Evolutionary conservation across 1,140 invertebrate genomes (phyloP), one percentile per base, ranked within the genome.

Genomic region (Melitaea cinxia): DNA sequence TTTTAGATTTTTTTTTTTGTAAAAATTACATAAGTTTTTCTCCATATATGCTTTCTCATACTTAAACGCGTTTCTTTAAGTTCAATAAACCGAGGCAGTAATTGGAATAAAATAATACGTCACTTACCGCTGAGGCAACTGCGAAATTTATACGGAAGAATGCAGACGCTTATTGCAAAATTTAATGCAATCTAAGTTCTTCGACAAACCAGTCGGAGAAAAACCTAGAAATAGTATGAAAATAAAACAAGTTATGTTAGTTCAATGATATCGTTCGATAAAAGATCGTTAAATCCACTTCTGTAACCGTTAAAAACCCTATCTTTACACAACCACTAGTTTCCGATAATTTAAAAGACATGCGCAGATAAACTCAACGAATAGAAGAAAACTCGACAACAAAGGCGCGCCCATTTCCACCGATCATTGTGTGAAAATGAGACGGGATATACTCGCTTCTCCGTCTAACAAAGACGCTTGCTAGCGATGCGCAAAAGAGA

Each of bases 401-500:
- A 88, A 87, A 86, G 85, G 80, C 82, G 80, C 72, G 79, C 78
- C 87, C 80, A 85, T 87, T 89, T 89, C 71, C 83, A 85, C 78
- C 47, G 78, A 73, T 65, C 87, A 89, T 85, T 87, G 84, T 87
- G 83, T 65, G 24, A 76, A 80, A 86, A 57, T 28, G 76, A 35
- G 69, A 78, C 73, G 54, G 30, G 24, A 47, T 68, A 80, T 73
- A 68, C n/a, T 19, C 9, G 68, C 45, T 42, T 81, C 76, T 49
- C 66, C 5, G 26, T 85, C 83, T 65, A 49, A 72, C 82, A 79
- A 78, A 83, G 72, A 74, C 55, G 68, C 73, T 75, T 73, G 42
- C 63, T 42, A 62, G 61, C 75, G 82, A 87, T 82, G 88, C 75
- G 83, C 83, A 88, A 90, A 79, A 86, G 85, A 88, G 85, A 90